These are phyloP conservation scores for Sycobia sp. DNA, from an alignment of 1,140 invertebrate genomes.

Conservation along the genomic window DNA sequence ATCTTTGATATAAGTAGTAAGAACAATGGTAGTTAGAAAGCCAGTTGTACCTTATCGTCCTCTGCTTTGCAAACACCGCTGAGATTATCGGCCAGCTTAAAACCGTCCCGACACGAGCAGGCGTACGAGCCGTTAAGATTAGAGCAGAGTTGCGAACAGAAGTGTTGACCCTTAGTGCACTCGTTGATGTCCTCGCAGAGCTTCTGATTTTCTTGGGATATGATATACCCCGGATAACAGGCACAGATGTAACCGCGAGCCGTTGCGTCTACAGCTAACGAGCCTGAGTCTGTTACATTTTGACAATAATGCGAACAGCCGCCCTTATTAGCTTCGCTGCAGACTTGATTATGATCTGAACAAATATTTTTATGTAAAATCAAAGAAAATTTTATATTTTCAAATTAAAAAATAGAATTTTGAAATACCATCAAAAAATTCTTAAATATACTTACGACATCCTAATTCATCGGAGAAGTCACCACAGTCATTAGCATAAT, in stretches of 20 bases:
- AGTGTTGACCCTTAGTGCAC: conserved; percentile 80
- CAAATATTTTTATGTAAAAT: not conserved
- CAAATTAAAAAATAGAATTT: conserved; percentile 15
- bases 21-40: too few species aligned
- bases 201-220: conserved; percentile 75
- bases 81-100: conserved; percentile 73
- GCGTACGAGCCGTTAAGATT: conserved; percentile 91
- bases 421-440: conserved; percentile 2
- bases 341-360: conserved; percentile 72
- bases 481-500: conserved; percentile 81
- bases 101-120: conserved; percentile 87
- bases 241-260: conserved; percentile 83
- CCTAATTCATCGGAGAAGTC: conserved; percentile 89
- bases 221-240: conserved; percentile 85
- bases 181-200: conserved; percentile 89
- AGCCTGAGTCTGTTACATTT: conserved; percentile 72
- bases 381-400: not conserved
- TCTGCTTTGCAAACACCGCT: conserved; percentile 81
- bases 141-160: conserved; percentile 89
- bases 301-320: conserved; percentile 93
- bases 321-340: conserved; percentile 76
- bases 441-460: conserved; percentile 72
- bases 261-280: not conserved
- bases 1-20: too few species aligned
- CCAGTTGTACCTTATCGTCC: conserved; percentile 64